phyloP scores from a whole-genome alignment of 2,888 invertebrate genomes.

The Eulithis testata region DNA sequence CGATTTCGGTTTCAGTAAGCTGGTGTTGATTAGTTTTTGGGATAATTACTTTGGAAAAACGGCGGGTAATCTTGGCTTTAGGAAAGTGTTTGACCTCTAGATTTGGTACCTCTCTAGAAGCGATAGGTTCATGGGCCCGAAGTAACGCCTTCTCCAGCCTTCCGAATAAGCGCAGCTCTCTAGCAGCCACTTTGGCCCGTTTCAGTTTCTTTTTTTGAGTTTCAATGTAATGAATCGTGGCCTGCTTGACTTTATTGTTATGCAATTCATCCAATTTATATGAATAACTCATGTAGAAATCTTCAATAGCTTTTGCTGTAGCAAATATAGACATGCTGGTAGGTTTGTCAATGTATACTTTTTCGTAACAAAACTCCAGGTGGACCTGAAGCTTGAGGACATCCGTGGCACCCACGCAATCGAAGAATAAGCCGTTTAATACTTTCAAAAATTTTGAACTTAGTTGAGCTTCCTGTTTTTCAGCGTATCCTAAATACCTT shows the following conservation, averaged over 20 bases:
- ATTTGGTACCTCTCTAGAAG: conserved; percentile 26
- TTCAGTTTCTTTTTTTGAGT: conserved; percentile 78
- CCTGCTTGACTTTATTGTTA: conserved; percentile 76
- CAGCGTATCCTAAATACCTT: conserved; percentile 66
- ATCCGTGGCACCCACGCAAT: conserved; percentile 81
- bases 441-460: conserved; percentile 82
- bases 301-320: conserved; percentile 86
- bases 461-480: conserved; percentile 78
- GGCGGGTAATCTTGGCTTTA: conserved; percentile 30
- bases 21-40: conserved; percentile 34
- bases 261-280: conserved; percentile 83
- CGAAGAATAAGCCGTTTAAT: conserved; percentile 83
- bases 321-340: conserved; percentile 80
- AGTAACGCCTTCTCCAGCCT: conserved; percentile 74
- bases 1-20: conserved; percentile 64
- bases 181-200: conserved; percentile 82
- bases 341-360: conserved; percentile 83
- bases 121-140: conserved; percentile 64
- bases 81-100: conserved; percentile 4
- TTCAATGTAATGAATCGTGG: conserved; percentile 79
- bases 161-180: conserved; percentile 81
- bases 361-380: conserved; percentile 87
- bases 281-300: conserved; percentile 78
- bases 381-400: conserved; percentile 84
- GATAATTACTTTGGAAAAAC: conserved; percentile 10